Evolutionary conservation across 2,113 vertebrate genomes (phyloP), one percentile per base, ranked within the genome.

Genomic region (Pseudopodoces humilis): DNA sequence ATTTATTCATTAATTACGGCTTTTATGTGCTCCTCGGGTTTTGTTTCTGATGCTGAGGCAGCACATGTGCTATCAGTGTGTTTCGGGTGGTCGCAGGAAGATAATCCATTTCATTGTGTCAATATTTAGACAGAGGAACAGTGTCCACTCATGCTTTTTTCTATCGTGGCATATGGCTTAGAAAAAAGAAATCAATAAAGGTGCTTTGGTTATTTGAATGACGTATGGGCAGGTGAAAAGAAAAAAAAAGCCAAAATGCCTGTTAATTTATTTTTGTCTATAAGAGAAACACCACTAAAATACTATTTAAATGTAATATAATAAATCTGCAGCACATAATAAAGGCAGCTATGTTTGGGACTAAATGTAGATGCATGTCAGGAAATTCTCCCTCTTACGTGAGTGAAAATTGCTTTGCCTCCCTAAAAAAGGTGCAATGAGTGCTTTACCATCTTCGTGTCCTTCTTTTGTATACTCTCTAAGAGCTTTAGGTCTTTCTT

Each of bases 121-220:
- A 5, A 0, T 68, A 28, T 59, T 63, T 46, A 30, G 50, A 5
- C 14, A 47, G 37, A 65, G n/a, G 7, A 49, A 0, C 10, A 4
- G 10, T 4, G 16, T 6, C 15, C 21, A 2, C 31, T 30, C 8
- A 0, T 31, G 7, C 3, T 75, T 84, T 49, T 43, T 21, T 35
- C 5, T 6, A 1, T 20, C n/a, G 4, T 10, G 50, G 67, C 55
- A 28, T 47, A 17, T 6, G 47, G 19, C 23, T 85, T 68, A 8
- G 21, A 13, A 70, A 90, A 70, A 19, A 41, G n/a, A 70, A 60
- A 50, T 39, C 39, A 4, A 0, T 70, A 28, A 35, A 10, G 13
- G 4, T 56, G 21, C 20, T 63, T 65, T 60, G 27, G 37, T 52
- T 85, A 4, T 37, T 67, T 46, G n/a, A 20, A 10, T 56, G 31